phyloP scores from a whole-genome alignment of 2,797 vertebrate genomes.

The Rhinoraja longicauda region DNA sequence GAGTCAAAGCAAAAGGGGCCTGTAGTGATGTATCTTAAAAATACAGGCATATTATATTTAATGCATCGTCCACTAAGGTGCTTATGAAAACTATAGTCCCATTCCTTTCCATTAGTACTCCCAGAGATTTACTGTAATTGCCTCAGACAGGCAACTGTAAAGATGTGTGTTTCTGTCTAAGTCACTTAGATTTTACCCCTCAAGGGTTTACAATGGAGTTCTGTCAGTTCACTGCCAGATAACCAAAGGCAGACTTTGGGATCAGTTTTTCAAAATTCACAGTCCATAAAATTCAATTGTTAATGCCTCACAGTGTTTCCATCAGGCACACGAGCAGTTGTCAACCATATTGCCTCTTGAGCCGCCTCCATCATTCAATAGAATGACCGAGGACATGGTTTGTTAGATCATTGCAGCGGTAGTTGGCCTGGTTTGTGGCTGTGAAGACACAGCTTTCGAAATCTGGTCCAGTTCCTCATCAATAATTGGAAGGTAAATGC shows the following conservation, averaged over 20 bases:
- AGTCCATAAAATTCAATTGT: background rate
- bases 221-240: background rate
- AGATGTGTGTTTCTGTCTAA: background rate
- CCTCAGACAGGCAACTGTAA: background rate
- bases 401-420: no score
- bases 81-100: background rate
- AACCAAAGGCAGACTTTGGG: background rate
- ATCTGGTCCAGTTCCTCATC: no score
- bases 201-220: background rate
- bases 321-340: no score
- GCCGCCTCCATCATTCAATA: no score
- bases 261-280: background rate
- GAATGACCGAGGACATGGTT: no score
- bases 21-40: background rate
- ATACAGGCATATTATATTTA: background rate
- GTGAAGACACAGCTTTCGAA: no score
- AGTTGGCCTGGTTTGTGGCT: no score
- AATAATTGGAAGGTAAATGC: no score
- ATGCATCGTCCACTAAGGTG: background rate
- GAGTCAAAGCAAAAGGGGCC: background rate
- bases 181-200: background rate
- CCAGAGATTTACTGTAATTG: slow-evolving; percentile 1
- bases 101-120: background rate
- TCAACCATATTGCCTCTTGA: no score
- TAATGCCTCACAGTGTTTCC: background rate